Evolutionary conservation across 2,888 invertebrate species (phyloP).

Genomic region (Drosophila meridiana): DNA sequence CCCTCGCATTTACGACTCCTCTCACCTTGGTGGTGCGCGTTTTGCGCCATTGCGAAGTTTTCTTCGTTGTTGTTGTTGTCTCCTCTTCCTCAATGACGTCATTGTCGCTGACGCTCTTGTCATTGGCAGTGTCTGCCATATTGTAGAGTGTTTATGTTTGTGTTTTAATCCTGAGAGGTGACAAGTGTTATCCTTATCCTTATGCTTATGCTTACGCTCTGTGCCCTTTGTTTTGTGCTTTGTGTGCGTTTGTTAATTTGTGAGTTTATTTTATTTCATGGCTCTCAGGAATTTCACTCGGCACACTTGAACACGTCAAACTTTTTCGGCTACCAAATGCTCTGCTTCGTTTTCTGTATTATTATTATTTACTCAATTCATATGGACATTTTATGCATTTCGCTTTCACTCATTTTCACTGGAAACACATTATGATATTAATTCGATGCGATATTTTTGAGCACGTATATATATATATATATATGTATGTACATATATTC

Average conservation of each 20-base stretch:
- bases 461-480: slow-evolving; percentile 9
- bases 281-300: slow-evolving; percentile 56
- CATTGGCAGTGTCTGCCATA: slow-evolving; percentile 76
- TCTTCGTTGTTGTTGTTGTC: slow-evolving; percentile 68
- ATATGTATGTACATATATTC: slow-evolving; percentile 14
- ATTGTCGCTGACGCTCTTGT: slow-evolving; percentile 59
- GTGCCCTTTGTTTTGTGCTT: background rate
- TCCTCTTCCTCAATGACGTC: slow-evolving; percentile 66
- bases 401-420: slow-evolving; percentile 53
- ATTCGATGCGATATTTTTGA: slow-evolving; percentile 49
- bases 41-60: slow-evolving; percentile 81
- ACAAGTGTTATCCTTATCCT: slow-evolving; percentile 59
- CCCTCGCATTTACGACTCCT: slow-evolving; percentile 42
- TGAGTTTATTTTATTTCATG: slow-evolving; percentile 68
- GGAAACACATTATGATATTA: slow-evolving; percentile 61
- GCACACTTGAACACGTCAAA: slow-evolving; percentile 44
- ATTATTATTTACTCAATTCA: slow-evolving; percentile 47
- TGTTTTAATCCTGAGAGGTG: slow-evolving; percentile 62
- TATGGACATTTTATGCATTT: slow-evolving; percentile 47
- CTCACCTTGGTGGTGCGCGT: slow-evolving; percentile 77
- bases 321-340: slow-evolving; percentile 31
- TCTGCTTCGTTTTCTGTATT: slow-evolving; percentile 36
- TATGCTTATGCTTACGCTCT: slow-evolving; percentile 31
- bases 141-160: slow-evolving; percentile 62
- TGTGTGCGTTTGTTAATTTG: slow-evolving; percentile 47